Evolutionary conservation across 2,888 invertebrate species (phyloP).

Genomic region (Drosophila eohydei): DNA sequence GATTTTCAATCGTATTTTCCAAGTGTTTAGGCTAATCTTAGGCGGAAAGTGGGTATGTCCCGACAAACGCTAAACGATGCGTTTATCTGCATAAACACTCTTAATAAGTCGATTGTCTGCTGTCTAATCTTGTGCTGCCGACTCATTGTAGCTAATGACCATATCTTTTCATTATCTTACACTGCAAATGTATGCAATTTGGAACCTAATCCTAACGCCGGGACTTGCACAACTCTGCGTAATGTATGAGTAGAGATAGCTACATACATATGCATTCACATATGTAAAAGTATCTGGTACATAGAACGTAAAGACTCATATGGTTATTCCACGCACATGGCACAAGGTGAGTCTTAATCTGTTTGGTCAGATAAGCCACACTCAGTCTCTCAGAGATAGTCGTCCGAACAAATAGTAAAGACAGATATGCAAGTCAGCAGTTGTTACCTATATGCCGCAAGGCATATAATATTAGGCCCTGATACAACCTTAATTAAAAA

Average conservation of each 20-base stretch:
- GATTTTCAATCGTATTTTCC: slow-evolving; percentile 64
- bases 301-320: slow-evolving; percentile 14
- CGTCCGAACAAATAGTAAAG: slow-evolving; percentile 1
- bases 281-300: background rate
- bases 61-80: slow-evolving; percentile 82
- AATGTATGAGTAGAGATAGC: slow-evolving; percentile 36
- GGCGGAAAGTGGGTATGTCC: slow-evolving; percentile 82
- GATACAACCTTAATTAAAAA: slow-evolving; percentile 59
- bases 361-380: slow-evolving; percentile 60
- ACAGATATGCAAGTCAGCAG: slow-evolving; percentile 16
- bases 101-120: slow-evolving; percentile 80
- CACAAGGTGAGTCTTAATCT: slow-evolving; percentile 55
- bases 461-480: background rate
- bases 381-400: slow-evolving; percentile 12
- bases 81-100: slow-evolving; percentile 82
- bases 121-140: slow-evolving; percentile 64
- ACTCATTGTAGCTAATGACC: slow-evolving; percentile 66
- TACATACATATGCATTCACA: slow-evolving; percentile 2
- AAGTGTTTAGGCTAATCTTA: slow-evolving; percentile 62
- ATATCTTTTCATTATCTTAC: slow-evolving; percentile 60
- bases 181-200: slow-evolving; percentile 64
- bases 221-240: slow-evolving; percentile 64
- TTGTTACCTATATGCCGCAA: background rate
- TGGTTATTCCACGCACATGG: slow-evolving; percentile 64
- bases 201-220: slow-evolving; percentile 74